Percentiles rank a stretch among this genome's conserved stretches.
Conservation (phyloP, 2,113 vertebrate species). For the Conger conger region DNA sequence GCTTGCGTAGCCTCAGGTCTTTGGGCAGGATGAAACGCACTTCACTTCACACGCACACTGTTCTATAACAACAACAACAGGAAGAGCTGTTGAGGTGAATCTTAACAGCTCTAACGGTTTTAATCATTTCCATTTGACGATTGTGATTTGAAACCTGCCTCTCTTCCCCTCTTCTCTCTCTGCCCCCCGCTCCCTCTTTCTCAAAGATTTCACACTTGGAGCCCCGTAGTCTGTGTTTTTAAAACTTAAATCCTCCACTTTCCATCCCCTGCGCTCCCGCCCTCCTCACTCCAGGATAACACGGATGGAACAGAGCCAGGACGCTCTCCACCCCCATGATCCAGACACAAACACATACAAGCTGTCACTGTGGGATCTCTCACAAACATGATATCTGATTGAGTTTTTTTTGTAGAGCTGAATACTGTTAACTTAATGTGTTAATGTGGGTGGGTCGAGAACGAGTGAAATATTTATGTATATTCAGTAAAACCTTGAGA, state of each 20-base stretch:
- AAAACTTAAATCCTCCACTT: neutral
- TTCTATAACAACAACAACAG: neutral
- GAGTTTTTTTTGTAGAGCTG: neutral
- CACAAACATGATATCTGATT: neutral
- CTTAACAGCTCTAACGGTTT: no score
- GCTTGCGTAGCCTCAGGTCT: neutral
- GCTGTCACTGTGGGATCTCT: neutral
- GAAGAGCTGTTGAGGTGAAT: neutral
- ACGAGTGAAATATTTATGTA: neutral
- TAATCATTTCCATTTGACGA: no score
- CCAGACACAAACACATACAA: neutral
- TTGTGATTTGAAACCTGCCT: neutral
- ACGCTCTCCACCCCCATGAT: neutral
- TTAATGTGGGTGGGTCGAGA: neutral
- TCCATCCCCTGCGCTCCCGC: neutral
- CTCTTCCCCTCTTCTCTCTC: neutral
- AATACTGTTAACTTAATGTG: neutral
- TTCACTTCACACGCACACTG: neutral
- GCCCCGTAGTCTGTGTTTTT: conserved; percentile 4
- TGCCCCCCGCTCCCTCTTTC: neutral
- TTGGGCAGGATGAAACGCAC: neutral
- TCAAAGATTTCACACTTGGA: neutral
- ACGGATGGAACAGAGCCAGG: neutral
- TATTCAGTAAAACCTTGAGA: no score
- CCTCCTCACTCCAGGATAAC: neutral